A percentile compares a stretch with the other conserved stretches of the same genome.
These are phyloP conservation scores for Bombus soroeensis DNA, from an alignment of 1,140 invertebrate species.

Conservation along the genomic window DNA sequence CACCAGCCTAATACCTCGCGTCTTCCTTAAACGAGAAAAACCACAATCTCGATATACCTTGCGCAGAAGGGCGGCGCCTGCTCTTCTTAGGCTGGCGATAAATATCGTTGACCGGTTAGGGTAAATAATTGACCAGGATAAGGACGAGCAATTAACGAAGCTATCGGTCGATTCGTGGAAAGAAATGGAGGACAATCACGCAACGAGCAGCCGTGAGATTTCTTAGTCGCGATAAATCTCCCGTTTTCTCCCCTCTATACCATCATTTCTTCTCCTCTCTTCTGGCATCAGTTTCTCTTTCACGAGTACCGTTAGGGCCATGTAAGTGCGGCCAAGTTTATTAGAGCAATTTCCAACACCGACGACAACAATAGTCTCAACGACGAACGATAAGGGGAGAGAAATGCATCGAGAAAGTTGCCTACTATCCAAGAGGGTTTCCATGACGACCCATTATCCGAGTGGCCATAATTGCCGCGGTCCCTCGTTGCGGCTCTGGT, in stretches of 20 bases:
- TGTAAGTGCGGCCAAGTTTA: constrained; percentile 67
- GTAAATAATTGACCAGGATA: constrained; percentile 49
- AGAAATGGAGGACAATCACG: constrained; percentile 42
- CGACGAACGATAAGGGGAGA: constrained; percentile 36
- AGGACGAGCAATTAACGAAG: constrained; percentile 46
- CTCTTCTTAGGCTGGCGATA: neutral
- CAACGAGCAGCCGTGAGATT: constrained; percentile 51
- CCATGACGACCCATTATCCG: constrained; percentile 68
- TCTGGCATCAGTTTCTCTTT: constrained; percentile 5
- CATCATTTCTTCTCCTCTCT: neutral
- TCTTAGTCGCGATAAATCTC: constrained; percentile 53
- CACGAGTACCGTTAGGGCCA: neutral
- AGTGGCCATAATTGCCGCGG: constrained; percentile 58
- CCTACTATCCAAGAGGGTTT: constrained; percentile 50
- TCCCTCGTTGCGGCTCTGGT: constrained; percentile 35
- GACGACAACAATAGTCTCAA: constrained; percentile 8
- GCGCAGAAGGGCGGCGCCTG: neutral
- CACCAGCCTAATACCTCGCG: too few relatives aligned
- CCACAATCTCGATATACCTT: neutral
- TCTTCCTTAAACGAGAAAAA: neutral
- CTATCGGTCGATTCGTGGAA: constrained; percentile 37
- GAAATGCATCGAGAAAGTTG: constrained; percentile 57
- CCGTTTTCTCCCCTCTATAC: constrained; percentile 13
- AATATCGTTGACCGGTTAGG: constrained; percentile 1
- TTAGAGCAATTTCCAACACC: constrained; percentile 71